These are phyloP conservation scores for Loris lydekkerianus DNA, from an alignment of 2,797 vertebrate species.

Conservation along the genomic window DNA sequence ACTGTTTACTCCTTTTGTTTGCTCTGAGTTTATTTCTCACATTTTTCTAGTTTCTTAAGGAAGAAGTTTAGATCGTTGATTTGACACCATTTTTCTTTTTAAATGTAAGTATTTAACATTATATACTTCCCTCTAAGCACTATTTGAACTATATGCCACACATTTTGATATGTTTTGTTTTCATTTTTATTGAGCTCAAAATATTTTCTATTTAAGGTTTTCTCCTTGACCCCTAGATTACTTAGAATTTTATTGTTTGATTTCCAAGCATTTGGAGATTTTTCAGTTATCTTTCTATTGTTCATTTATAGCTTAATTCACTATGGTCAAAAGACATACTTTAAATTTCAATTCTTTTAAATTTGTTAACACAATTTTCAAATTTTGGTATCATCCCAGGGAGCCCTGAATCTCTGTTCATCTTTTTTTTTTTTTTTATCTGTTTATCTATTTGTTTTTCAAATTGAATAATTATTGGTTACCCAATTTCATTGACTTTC, in stretches of 20 bases:
- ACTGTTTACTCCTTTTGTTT: constrained; percentile 6
- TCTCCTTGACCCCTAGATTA: neutral
- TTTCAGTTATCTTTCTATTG: constrained; percentile 35
- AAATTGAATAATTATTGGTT: neutral
- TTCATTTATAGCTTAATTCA: constrained; percentile 42
- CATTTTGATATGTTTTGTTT: neutral
- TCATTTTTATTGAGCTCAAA: constrained; percentile 30
- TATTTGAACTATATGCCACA: neutral
- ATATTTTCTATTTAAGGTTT: constrained; percentile 27
- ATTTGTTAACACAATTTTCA: constrained; percentile 21
- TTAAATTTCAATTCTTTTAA: constrained; percentile 4
- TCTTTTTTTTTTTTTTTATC: neutral
- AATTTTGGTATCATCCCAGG: neutral
- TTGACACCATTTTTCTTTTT: neutral
- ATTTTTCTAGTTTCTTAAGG: neutral
- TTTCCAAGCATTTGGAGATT: neutral
- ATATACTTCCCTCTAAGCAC: neutral
- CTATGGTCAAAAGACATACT: neutral
- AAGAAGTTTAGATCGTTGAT: constrained; percentile 1
- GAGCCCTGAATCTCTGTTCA: neutral
- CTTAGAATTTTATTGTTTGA: neutral
- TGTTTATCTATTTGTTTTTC: neutral
- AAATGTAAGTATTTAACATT: neutral
- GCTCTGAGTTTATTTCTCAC: constrained; percentile 14
- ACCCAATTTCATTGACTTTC: neutral